Base-by-base conservation (phyloP, 2,797 vertebrate genomes). In the Forpus xanthops region DNA sequence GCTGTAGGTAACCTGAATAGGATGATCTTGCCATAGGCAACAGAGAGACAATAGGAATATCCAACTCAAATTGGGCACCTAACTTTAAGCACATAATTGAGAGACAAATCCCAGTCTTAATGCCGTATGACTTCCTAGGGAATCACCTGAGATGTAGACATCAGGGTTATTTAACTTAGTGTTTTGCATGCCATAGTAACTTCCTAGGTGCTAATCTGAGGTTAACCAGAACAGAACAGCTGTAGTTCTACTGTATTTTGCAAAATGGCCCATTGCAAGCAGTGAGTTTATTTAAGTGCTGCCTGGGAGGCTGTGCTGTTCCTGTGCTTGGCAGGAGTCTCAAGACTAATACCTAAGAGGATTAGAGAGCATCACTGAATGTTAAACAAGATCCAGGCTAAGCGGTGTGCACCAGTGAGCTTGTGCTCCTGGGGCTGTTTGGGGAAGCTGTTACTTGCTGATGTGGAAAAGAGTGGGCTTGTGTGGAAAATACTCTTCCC, bases 351-450 rank as follows among this genome's bases (percentile, higher is more conserved):
- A 73, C 92, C 96, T 77, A 60, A 82, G 89, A 86, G 93, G 91
- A 95, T 95, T 96, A 94, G 89, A 67, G 66, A 93, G 77, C 89
- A 94, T 93, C 76, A 0, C 64, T 85, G 89, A 68, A 44, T 44
- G 93, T 92, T 91, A 84, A 94, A 86, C 82, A 79, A 88, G 94
- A 95, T 85, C 39, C 79, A 58, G 76, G 73, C 78, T 78, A 85
- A 91, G 93, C 1, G 66, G 94, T 96, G 87, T 96, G 96, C 95
- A 94, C 94, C 79, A 61, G n/a, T 95, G 94, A 95, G 89, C 71
- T 91, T 33, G 9, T 70, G 88, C 93, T 95, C 90, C 12, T 0
- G 8, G 87, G 89, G 85, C 68, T 93, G 19, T 65, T 76, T 81
- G 71, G 82, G 71, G 74, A 93, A 92, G 83, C 77, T 94, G 1